phyloP scores from a whole-genome alignment of 2,888 invertebrate species.

The Epinotia ramella region DNA sequence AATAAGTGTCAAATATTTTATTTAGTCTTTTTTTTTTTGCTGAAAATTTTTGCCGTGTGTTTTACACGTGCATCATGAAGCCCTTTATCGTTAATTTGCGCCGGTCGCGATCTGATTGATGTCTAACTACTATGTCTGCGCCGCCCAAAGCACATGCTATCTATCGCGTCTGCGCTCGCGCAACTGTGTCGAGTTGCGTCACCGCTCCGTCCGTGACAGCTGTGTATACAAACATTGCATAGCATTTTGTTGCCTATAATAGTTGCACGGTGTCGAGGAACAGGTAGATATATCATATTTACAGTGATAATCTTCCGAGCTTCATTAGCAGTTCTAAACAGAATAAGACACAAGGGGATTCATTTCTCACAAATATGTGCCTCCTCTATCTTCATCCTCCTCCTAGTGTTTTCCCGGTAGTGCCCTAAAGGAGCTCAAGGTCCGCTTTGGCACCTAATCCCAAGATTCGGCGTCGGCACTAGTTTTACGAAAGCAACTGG shows the following conservation, averaged over 20 bases:
- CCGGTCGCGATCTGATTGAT: neutral
- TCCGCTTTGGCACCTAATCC: too few relatives aligned
- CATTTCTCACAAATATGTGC: too few relatives aligned
- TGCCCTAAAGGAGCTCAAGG: too few relatives aligned
- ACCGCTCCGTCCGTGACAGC: slow-evolving; percentile 18
- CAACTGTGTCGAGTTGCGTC: slow-evolving; percentile 45
- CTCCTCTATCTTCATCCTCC: too few relatives aligned
- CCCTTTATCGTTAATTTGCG: neutral
- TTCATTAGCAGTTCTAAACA: neutral
- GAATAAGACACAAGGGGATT: too few relatives aligned
- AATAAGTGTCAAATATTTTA: too few relatives aligned
- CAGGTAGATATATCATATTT: neutral
- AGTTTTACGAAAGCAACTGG: too few relatives aligned
- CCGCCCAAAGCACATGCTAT: slow-evolving; percentile 5
- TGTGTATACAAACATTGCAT: slow-evolving; percentile 34
- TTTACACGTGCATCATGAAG: neutral
- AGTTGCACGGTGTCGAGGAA: neutral
- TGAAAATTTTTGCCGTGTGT: too few relatives aligned
- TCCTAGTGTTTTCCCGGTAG: too few relatives aligned
- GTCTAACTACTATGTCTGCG: neutral
- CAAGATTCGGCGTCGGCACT: too few relatives aligned
- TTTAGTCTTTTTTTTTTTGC: too few relatives aligned
- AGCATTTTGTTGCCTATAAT: neutral
- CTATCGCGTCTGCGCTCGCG: slow-evolving; percentile 9
- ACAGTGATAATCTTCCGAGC: neutral